Base-by-base conservation (phyloP, 2,113 vertebrate genomes). In the Bubo scandiacus region DNA sequence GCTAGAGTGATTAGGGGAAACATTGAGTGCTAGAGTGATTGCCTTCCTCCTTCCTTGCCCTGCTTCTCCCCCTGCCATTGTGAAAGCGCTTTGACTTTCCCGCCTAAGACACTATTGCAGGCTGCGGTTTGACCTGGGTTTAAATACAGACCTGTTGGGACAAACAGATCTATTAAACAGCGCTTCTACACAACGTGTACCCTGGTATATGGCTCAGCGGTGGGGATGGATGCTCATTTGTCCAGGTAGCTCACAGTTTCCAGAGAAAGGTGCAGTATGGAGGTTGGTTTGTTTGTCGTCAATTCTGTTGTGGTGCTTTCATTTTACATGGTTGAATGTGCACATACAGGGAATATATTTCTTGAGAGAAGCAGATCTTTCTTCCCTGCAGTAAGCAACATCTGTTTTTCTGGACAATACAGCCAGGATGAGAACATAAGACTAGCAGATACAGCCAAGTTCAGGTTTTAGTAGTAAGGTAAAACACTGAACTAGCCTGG, bases 341-440 rank as follows among this genome's bases (percentile, higher is more conserved):
- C 85, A 59, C 23, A 52, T 85, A 73, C 36, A 94, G 57, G 83
- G 92, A 94, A 92, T 86, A 47, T 78, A 81, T 90, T 96, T 95
- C 94, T 97, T 96, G 86, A 96, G 82, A 96, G 77, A 84, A 94
- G 91, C 55, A 77, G 85, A 84, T 96, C 47, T 96, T 97, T 95
- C 88, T 88, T 96, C 45, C 49, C 62, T 79, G 83, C 78, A 80
- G 92, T 96, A 96, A 96, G 58, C 86, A 96, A 93, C 95, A 96
- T 97, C 95, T 97, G 90, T 92, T 96, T 97, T 91, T 81, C 86
- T 95, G 88, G 91, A 92, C 79, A 92, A 93, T 97, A 55, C 77
- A 95, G 81, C 72, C 72, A 94, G 88, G 82, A 96, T 95, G 94
- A 97, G 88, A 96, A 91, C 90, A 57, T 81, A 94, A 89, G 88